Evolutionary conservation across 2,113 vertebrate genomes (phyloP), one percentile per base, ranked within the genome.

Genomic region (Engystomops pustulosus): DNA sequence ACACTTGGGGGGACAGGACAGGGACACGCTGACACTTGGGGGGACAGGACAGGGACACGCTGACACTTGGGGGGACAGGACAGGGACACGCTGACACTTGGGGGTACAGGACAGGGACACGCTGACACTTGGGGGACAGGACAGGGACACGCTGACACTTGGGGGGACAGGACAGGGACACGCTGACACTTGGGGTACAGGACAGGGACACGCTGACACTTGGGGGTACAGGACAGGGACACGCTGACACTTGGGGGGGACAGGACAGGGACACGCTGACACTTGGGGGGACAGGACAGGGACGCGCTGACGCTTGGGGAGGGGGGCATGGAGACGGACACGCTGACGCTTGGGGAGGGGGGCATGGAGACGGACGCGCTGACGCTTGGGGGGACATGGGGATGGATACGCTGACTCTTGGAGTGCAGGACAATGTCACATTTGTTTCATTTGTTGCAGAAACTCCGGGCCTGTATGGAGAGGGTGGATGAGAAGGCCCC

Each of bases 401-500:
- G 25, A 25, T 67, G 27, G n/a, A 65, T 12, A 32, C 18, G 51
- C n/a, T 58, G 12, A 62, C 25, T 30, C 12, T 30, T 30, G 27
- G 25, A 23, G 27, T 27, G 1, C 12, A 30, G 58, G 14, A 30
- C 2, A 30, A 15, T 62, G 53, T 23, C n/a, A 58, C n/a, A 1
- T 25, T 53, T 17, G 3, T 17, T 18, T n/a, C 17, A n/a, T 53
- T 53, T 69, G 1, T 8, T 47, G 1, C 91, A 99, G 98, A 97
- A 96, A 93, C 94, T 99, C 62, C 94, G 94, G 58, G 88, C 94
- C 83, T 99, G 95, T 90, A 99, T 98, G 95, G 96, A 95, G 77
- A 97, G 96, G 70, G 96, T 98, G 87, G 97, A 99, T 75, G 95
- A 96, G 90, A 96, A 93, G 85, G 98, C 98, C 8, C 98, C 97